Base-by-base conservation (phyloP, 2,113 vertebrate species). In the Sula dactylatra region DNA sequence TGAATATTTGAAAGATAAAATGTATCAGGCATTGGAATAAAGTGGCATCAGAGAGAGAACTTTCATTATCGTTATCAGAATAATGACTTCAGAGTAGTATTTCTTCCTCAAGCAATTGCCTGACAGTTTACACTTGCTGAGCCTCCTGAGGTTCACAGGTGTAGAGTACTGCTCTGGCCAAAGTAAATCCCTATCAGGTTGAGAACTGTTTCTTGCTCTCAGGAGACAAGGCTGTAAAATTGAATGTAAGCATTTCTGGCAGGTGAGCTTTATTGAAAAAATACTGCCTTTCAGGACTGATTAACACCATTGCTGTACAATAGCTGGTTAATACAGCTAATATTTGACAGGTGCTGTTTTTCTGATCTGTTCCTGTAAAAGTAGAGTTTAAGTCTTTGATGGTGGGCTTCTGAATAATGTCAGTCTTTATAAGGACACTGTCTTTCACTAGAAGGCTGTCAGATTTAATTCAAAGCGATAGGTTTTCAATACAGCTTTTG, bases 381-480 rank as follows among this genome's bases (percentile, higher is more conserved):
- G 16, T 26, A 34, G 62, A 58, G 52, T 65, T 67, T 31, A 45
- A 61, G 34, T 45, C 42, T 74, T n/a, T 44, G 38, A 22, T 54
- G 18, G 9, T 47, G 36, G 32, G 52, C 26, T 27, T 71, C 58
- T 85, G 56, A 72, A 72, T 40, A 34, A 55, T 4, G 13, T 52
- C n/a, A 25, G 38, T 67, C 52, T 62, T 59, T 40, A 5, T 31
- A 50, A 92, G 12, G 20, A 44, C 10, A 34, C 21, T 27, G 36
- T 1, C 40, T 76, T 67, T 83, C 29, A 27, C 11, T 44, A 26
- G 40, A 82, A 80, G 44, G 9, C 19, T 0, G 0, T 44, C 42
- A 5, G 8, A 21, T 82, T 82, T 85, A 54, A 54, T 88, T 79
- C 11, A 59, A 5, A 89, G 13, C 1, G 0, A 9, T 34, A 26